Conservation (phyloP, 2,888 invertebrate species). For the Linnaemya tessellans region DNA sequence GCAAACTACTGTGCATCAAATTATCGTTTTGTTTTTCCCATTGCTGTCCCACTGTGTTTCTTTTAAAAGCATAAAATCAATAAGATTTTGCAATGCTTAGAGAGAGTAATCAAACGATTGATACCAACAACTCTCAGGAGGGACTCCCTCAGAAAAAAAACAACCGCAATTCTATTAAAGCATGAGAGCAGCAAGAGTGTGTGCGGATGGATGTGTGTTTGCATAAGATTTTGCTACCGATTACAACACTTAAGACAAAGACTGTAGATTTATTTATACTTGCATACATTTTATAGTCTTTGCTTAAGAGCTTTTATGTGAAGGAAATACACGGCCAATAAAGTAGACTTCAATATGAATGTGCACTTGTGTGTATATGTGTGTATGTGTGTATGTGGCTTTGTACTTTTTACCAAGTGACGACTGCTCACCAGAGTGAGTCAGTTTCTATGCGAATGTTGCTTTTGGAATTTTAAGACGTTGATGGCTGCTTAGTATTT, state of each 20-base stretch:
- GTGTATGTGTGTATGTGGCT: neutral
- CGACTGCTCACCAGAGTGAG: slow-evolving; percentile 21
- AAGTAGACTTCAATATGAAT: neutral
- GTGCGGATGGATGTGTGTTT: neutral
- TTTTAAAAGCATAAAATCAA: slow-evolving; percentile 7
- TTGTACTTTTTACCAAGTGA: slow-evolving; percentile 18
- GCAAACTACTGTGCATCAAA: too few relatives aligned
- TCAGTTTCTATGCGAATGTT: slow-evolving; percentile 31
- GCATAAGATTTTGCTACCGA: slow-evolving; percentile 29
- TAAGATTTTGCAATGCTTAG: slow-evolving; percentile 22
- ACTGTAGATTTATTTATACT: too few relatives aligned
- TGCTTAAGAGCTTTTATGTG: slow-evolving; percentile 30
- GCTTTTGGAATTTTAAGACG: slow-evolving; percentile 30
- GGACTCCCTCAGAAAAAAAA: neutral
- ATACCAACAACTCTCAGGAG: slow-evolving; percentile 22
- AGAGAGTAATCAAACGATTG: slow-evolving; percentile 10
- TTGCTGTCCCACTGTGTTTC: slow-evolving; percentile 7
- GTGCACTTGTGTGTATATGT: neutral
- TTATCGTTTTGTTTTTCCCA: neutral
- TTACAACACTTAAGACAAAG: slow-evolving; percentile 26
- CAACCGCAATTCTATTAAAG: neutral
- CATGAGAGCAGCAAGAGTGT: neutral
- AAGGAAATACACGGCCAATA: slow-evolving; percentile 34
- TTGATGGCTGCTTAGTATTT: neutral
- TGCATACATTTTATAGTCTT: too few relatives aligned